Evolutionary conservation across 2,113 vertebrate species (phyloP).

Genomic region (Eptatretus burgeri): DNA sequence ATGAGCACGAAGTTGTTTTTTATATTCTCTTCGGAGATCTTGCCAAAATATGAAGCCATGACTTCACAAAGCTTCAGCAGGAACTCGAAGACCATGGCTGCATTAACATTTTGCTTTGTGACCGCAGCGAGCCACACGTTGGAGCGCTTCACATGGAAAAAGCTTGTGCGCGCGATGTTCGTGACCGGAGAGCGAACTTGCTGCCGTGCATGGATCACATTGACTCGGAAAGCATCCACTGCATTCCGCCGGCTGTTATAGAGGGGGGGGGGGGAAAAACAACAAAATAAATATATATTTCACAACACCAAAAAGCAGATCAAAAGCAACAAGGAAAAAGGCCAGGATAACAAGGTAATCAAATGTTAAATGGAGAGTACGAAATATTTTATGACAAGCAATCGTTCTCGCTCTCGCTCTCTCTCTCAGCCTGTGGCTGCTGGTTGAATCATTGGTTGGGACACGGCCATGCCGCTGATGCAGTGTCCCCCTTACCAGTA

Average conservation of each 20-base stretch:
- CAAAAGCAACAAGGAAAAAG: too few species aligned
- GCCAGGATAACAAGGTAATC: too few species aligned
- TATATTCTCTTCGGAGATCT: constrained; percentile 98
- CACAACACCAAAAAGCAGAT: too few species aligned
- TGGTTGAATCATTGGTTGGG: too few species aligned
- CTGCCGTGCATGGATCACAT: constrained; percentile 90
- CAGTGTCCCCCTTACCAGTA: too few species aligned
- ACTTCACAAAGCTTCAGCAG: constrained; percentile 99
- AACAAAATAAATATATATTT: too few species aligned
- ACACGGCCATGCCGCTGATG: too few species aligned
- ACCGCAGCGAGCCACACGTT: constrained; percentile 98
- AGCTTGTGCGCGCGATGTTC: constrained; percentile 93
- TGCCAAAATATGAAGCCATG: constrained; percentile 95
- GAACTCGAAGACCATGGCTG: constrained; percentile 97
- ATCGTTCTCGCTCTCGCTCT: too few species aligned
- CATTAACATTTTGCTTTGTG: constrained; percentile 99
- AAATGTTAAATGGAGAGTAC: too few species aligned
- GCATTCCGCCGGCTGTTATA: constrained; percentile 46
- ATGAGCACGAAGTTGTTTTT: constrained; percentile 99
- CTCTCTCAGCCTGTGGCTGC: too few species aligned
- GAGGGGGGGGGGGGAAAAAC: too few species aligned
- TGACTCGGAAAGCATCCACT: constrained; percentile 89
- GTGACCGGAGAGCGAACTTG: constrained; percentile 93
- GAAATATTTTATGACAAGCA: too few species aligned
- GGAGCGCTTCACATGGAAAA: constrained; percentile 96